Base-by-base conservation (phyloP, 2,888 invertebrate species). In the Lottia gigantea region DNA sequence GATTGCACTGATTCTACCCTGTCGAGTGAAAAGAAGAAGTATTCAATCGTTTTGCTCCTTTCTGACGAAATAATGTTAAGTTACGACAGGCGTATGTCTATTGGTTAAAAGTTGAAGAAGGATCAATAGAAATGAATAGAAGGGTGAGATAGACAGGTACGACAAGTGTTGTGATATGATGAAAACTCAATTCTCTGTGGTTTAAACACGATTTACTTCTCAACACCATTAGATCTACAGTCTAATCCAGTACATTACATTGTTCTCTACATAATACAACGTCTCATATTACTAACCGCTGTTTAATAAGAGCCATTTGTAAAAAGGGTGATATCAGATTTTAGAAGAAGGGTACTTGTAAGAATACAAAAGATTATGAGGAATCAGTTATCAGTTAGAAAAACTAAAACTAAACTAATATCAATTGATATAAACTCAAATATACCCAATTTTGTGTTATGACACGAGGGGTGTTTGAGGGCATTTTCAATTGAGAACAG, bases 141-240 rank as follows among this genome's bases (percentile, higher is more conserved):
- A 55, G 55, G 40, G 55, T 14, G 55, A 19, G 19, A 55, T 23
- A 55, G 55, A 55, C 69, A 31, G 64, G 64, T 55, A 69, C 69
- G 55, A 55, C 64, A 55, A 47, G 61, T 64, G 55, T 62, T 25
- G 19, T 63, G n/a, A 23, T 23, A 23, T 46, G 23, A 65, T 14
- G 65, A 65, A 69, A 65, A 69, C 64, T 65, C 47, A n/a, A 25
- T 26, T 55, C 26, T 64, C 46, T 61, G 47, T 26, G 69, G 63
- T 69, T 69, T 69, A 65, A 69, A 69, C 69, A 69, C 69, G 69
- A 69, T 64, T 69, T 69, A 26, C 65, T 55, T 65, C 55, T 55
- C 40, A 40, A n/a, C 61, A 23, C 69, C 69, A 69, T 69, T 69
- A 65, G 23, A 69, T 64, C 69, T 46, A 55, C 25, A 23, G 23